Evolutionary conservation across 2,797 vertebrate genomes (phyloP), one percentile per base, ranked within the genome.

Genomic region (Sebastes umbrosus): DNA sequence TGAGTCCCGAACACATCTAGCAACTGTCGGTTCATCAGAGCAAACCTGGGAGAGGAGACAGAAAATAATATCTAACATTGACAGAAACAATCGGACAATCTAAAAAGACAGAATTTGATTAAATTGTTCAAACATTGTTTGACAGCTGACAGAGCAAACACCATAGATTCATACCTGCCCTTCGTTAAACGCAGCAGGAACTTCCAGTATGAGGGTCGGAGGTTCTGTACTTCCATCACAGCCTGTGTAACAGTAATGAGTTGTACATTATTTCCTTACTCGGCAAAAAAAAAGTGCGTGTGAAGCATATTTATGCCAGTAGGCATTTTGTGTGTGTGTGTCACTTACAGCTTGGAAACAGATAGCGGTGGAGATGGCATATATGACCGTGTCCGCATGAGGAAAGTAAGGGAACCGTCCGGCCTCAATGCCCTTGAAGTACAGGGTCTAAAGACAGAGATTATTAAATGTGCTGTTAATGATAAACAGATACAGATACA

Each of bases 201-300:
- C 87, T 99, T 99, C 99, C 99, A 99, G 94, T 99, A 99, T 0
- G 98, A 96, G n/a, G 98, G 99, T 81, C 98, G 94, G 89, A 99
- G 94, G 89, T 96, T 99, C 87, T 99, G 98, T 85, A 98, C 96
- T 94, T 99, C 99, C 98, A 99, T 97, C 88, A 99, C 98, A 67
- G 98, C 98, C 99, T 99, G 92, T 32, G 65, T 25, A 74, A 83
- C 31, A 57, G 62, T 7, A 54, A 36, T 2, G 29, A 65, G 54
- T 59, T 34, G 75, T 0, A 57, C 14, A 59, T 75, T 50, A 73
- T 2, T 16, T 32, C 5, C 4, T 76, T 57, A 55, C 16, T 77
- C 10, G 55, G 22, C 29, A 22, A n/a, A 18, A 66, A 14, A 43
- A 14, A 43, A 14, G 1, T 43, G n/a, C 4, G 5, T 63, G 25